Base-by-base conservation (phyloP, 2,888 invertebrate genomes). In the Phlogophora meticulosa region DNA sequence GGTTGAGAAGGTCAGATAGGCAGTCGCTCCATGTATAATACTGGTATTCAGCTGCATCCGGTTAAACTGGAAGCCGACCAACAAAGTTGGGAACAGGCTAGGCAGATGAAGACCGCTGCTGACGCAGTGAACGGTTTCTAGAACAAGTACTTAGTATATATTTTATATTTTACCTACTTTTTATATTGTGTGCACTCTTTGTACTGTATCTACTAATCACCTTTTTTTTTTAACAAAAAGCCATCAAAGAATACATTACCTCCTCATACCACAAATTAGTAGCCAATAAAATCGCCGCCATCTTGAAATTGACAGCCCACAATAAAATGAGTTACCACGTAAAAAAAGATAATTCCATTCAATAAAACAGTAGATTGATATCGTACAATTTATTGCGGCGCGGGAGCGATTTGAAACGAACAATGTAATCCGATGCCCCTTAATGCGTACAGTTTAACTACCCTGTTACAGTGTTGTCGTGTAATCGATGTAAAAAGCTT, bases 291-390 rank as follows among this genome's bases (percentile, higher is more conserved):
- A 68, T 72, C 9, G 28, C 45, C 73, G 66, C 61, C 66, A 69
- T 80, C 60, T 79, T 74, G 59, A 58, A 62, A 76, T 67, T 79
- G 68, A 72, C 67, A 78, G 48, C 49, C 64, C 61, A 68, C 72
- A 52, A 74, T 81, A 78, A 84, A 74, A 78, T 70, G 76, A 75
- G 67, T 69, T 73, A 73, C 66, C 46, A 76, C 63, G 72, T 77
- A 74, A 79, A 83, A 78, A 81, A 60, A 70, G 66, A 73, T 79
- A 78, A 83, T 79, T 76, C 72, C 76, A 80, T 82, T 86, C 80
- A 84, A 85, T 85, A 80, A 80, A 86, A 80, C 65, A 72, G 76
- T 73, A 74, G 83, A 87, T 87, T 80, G 72, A 76, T 84, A 86
- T 87, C 86, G 52, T 70, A 75, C 65, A 76, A 85, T 81, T 82